Conservation (phyloP, 2,888 invertebrate species). For the Odontomyia ornata region DNA sequence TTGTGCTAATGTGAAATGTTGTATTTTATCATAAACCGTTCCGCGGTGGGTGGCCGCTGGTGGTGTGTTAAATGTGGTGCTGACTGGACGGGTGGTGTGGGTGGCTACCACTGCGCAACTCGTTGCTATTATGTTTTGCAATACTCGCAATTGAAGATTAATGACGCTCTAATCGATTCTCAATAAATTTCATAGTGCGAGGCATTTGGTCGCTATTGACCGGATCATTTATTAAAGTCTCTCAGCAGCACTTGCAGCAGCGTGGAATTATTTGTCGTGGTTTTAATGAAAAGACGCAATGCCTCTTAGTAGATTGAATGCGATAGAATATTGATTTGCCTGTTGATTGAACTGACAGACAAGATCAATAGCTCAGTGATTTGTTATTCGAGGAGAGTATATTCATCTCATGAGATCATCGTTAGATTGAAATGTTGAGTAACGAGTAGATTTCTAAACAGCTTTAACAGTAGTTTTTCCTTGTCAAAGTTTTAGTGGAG, state of each 20-base stretch:
- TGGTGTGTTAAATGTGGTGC: not conserved
- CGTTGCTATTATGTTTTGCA: conserved; percentile 7
- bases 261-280: not conserved
- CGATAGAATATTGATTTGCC: not conserved
- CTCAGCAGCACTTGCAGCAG: not conserved
- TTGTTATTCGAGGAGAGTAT: not conserved
- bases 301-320: not conserved
- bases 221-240: conserved; percentile 17
- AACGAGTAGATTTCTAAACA: too few species aligned
- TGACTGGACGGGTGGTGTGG: not conserved
- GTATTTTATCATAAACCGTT: not conserved
- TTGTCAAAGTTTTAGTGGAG: too few species aligned
- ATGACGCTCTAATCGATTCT: conserved; percentile 11
- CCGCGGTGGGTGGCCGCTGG: conserved; percentile 2
- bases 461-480: too few species aligned
- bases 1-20: not conserved
- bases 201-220: not conserved
- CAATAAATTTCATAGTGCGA: not conserved
- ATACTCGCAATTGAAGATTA: conserved; percentile 20
- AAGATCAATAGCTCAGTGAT: not conserved
- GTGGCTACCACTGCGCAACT: too few species aligned
- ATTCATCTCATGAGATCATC: conserved; percentile 13
- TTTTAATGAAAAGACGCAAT: not conserved
- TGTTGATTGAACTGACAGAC: not conserved
- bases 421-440: too few species aligned